Base-by-base conservation (phyloP, 2,113 vertebrate species). In the Regulus satrapa region DNA sequence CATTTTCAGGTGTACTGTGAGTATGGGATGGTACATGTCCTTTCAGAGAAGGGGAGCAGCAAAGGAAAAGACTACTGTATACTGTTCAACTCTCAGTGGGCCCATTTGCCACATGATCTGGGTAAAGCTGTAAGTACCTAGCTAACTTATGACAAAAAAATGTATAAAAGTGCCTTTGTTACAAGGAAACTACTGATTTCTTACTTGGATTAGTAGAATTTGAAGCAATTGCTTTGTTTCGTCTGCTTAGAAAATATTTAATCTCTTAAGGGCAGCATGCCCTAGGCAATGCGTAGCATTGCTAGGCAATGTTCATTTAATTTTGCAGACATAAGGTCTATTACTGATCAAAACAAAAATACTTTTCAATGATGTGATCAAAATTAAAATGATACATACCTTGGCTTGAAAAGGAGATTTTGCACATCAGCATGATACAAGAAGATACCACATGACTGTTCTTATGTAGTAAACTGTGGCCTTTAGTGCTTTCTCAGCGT, bases 41-140 rank as follows among this genome's bases (percentile, higher is more conserved):
- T 98, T 41, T 94, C 98, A 1, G 98, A 99, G 84, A 95, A 93
- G 12, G 98, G 97, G 10, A 97, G 96, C 58, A 97, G 94, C 93
- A 97, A 94, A 93, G 98, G 98, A 86, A 99, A 99, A 94, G 99
- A 99, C 97, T 99, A 99, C 96, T 99, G 99, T 95, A 98, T 99
- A 84, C 99, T 99, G 88, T 99, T 99, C 98, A 99, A 99, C 95
- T 98, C 99, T 0, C 98, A 98, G 90, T 99, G 99, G 99, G 99
- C 99, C 9, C 98, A 97, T 91, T 97, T 99, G 96, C 99, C 99
- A 2, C 99, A 98, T 14, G 99, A 99, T 95, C 98, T 99, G 73
- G 96, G 98, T 67, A 99, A 99, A 96, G 99, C 99, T 90, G 99
- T 99, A 96, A 99, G 99, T 98, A 76, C 56, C 64, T 7, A 3